Percentiles rank a stretch among this genome's conserved stretches.
Conservation (phyloP, 2,113 vertebrate species). For the Acrocephalus arundinaceus region DNA sequence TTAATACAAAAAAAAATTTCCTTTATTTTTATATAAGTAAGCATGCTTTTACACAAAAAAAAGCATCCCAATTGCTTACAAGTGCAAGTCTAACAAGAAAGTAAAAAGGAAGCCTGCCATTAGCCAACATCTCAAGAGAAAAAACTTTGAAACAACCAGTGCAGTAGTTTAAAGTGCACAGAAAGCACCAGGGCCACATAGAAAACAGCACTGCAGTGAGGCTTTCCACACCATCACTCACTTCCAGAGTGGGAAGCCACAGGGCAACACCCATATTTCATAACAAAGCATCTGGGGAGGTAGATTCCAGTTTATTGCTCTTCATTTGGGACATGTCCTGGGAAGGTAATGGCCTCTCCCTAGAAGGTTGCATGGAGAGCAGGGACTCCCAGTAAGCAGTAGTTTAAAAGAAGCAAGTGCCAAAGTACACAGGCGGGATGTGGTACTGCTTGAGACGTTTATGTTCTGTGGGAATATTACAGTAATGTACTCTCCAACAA, state of each 20-base stretch:
- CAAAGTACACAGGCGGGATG: conserved; percentile 24
- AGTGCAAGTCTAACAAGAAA: not conserved
- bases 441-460: not conserved
- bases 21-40: not conserved
- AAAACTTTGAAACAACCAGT: not conserved
- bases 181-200: not conserved
- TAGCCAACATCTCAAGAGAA: not conserved
- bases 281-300: not conserved
- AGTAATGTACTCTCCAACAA: not conserved
- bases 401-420: conserved; percentile 7
- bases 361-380: not conserved
- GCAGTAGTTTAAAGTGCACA: not conserved
- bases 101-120: not conserved
- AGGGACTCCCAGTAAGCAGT: not conserved
- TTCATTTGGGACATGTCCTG: not conserved
- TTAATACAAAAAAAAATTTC: not conserved
- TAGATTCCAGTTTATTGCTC: not conserved
- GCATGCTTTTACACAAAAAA: not conserved
- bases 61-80: not conserved
- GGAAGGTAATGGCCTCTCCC: conserved; percentile 11
- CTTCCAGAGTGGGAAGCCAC: not conserved
- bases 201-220: not conserved
- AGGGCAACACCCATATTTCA: not conserved
- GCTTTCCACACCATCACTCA: not conserved
- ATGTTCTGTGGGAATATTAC: conserved; percentile 51